Conservation (phyloP, 2,888 invertebrate species). For the Ormyrus nitidulus region DNA sequence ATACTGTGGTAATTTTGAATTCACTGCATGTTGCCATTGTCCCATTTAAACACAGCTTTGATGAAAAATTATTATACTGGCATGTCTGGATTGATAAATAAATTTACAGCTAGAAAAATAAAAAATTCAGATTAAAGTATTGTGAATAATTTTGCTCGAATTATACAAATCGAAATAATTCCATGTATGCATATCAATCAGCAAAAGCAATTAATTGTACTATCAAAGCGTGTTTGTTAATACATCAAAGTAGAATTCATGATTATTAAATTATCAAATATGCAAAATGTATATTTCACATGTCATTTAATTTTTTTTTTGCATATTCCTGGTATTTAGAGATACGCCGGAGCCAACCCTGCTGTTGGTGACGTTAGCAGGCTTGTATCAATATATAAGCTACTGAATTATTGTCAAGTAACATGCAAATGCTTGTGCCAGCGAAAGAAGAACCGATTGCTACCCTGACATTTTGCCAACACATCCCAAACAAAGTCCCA, state of each 20-base stretch:
- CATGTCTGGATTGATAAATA: conserved; percentile 28
- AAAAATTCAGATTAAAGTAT: neutral
- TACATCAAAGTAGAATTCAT: too few species aligned
- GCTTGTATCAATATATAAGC: conserved; percentile 54
- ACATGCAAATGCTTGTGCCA: conserved; percentile 57
- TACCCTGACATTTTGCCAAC: conserved; percentile 71
- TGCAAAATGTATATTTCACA: conserved; percentile 12
- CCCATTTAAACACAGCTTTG: conserved; percentile 61
- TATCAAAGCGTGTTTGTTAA: too few species aligned
- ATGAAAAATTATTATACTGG: conserved; percentile 42
- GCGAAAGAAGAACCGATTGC: conserved; percentile 58
- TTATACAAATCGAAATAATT: too few species aligned
- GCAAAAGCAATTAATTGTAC: too few species aligned
- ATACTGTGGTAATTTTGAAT: conserved; percentile 62
- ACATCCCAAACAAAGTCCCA: conserved; percentile 69
- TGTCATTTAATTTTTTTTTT: conserved; percentile 32
- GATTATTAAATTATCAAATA: neutral
- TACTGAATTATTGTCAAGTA: conserved; percentile 53
- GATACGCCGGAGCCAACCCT: conserved; percentile 60
- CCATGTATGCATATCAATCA: too few species aligned
- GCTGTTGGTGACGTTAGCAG: conserved; percentile 67
- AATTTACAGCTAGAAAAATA: too few species aligned
- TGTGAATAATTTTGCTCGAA: neutral
- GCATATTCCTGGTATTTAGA: conserved; percentile 46
- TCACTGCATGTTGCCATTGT: conserved; percentile 64